Base-by-base conservation (phyloP, 2,888 invertebrate species). In the Tinea trinotella region DNA sequence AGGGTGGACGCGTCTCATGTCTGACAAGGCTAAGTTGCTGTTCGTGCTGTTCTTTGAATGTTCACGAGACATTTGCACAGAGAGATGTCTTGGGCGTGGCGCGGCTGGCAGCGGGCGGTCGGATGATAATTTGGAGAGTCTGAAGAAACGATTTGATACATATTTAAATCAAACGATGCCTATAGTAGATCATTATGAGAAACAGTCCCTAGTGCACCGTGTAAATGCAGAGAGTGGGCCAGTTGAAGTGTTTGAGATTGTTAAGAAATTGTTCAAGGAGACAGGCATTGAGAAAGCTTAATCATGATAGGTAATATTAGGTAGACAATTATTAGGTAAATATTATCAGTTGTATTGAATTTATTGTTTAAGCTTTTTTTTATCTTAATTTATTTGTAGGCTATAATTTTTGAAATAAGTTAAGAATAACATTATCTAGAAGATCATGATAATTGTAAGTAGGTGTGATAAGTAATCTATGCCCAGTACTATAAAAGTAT, bases 21-120 rank as follows among this genome's bases (percentile, higher is more conserved):
- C 90, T 0, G 91, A 91, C 18, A 97, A 97, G 75, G 91, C 93
- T 0, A 88, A 92, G 56, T 87, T 99, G 10, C 89, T 93, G 59
- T 97, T 95, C 70, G 95, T 99, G 1, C 79, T 99, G 19, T 97
- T 96, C 73, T 94, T 99, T 64, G 95, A 98, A 60, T 98, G 99
- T 68, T 88, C 91, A 1, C 90, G 92, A 62, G 91, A 96, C 59
- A 89, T 91, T 5, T 99, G 99, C 74, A 91, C 94, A 0, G 83
- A 92, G 24, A 88, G 99, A 40, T 99, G 98, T 70, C 70, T 99
- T 54, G 89, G 89, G 3, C 90, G 98, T 57, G 98, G 98, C 0
- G 92, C 93, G 52, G 91, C 91, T 46, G 96, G 95, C 50, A 97
- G 96, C 72, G 98, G 98, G 0, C 90, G 99, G 9, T 89, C 93